Evolutionary conservation across 2,113 vertebrate species (phyloP).

Genomic region (Chinchilla lanigera): DNA sequence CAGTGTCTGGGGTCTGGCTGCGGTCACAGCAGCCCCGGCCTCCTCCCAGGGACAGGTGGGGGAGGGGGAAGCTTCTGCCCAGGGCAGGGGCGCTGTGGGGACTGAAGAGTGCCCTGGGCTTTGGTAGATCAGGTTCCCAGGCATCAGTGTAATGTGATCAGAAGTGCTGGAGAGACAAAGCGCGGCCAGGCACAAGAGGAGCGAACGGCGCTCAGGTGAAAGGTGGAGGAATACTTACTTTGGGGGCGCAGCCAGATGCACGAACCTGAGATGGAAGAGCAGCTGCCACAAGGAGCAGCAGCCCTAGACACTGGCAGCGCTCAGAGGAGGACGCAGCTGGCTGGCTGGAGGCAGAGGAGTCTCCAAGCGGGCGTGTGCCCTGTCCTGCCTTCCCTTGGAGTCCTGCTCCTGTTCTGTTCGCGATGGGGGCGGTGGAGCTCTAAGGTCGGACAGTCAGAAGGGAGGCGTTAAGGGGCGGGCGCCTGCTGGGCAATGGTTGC

Average conservation of each 20-base stretch:
- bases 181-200: background rate
- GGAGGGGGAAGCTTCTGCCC: background rate
- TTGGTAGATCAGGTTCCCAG: background rate
- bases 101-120: background rate
- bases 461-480: background rate
- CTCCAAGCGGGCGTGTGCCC: background rate
- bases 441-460: accelerated
- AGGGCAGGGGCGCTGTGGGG: background rate
- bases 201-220: background rate
- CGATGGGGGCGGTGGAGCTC: background rate
- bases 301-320: background rate
- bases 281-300: accelerated
- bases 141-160: background rate
- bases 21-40: accelerated
- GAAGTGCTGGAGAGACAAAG: background rate
- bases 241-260: background rate
- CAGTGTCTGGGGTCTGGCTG: background rate
- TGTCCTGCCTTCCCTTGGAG: background rate
- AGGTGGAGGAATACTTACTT: background rate
- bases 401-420: background rate
- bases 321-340: background rate
- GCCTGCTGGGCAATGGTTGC: background rate
- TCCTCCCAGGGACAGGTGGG: background rate
- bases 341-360: background rate
- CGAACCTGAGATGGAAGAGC: background rate